phyloP scores from a whole-genome alignment of 2,113 vertebrate genomes.

The Typhlomys cinereus region DNA sequence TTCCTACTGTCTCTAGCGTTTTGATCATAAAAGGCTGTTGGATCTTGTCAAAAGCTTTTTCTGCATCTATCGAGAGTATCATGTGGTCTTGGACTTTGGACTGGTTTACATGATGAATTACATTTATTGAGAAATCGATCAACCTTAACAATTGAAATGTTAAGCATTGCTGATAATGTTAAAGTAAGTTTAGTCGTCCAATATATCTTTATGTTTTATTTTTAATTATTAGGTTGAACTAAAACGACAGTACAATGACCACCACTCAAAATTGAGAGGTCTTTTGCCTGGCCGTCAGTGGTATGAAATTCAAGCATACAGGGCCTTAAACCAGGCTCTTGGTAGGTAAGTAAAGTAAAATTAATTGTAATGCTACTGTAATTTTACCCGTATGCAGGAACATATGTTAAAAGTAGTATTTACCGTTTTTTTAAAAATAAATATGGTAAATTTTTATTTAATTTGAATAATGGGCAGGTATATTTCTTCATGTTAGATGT shows the following conservation, averaged over 20 bases:
- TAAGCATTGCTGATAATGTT: constrained; percentile 34
- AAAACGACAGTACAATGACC: constrained; percentile 97
- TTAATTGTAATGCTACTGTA: background rate
- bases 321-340: constrained; percentile 97
- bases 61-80: too few species aligned
- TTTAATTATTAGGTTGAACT: constrained; percentile 91
- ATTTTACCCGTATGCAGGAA: background rate
- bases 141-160: constrained; percentile 26
- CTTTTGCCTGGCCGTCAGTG: constrained; percentile 94
- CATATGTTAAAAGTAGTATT: background rate
- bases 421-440: constrained; percentile 15
- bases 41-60: too few species aligned
- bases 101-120: too few species aligned
- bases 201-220: constrained; percentile 14
- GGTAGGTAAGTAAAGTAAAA: constrained; percentile 89
- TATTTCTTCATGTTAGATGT: constrained; percentile 17
- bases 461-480: background rate
- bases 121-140: too few species aligned
- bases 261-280: constrained; percentile 92
- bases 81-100: too few species aligned
- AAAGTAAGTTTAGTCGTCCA: constrained; percentile 31
- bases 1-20: too few species aligned
- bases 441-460: constrained; percentile 37
- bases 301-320: constrained; percentile 99
- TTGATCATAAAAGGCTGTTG: too few species aligned